A percentile compares a stretch with the other conserved stretches of the same genome.
Evolutionary conservation across 2,113 vertebrate genomes (phyloP).

Genomic region (Ia io): DNA sequence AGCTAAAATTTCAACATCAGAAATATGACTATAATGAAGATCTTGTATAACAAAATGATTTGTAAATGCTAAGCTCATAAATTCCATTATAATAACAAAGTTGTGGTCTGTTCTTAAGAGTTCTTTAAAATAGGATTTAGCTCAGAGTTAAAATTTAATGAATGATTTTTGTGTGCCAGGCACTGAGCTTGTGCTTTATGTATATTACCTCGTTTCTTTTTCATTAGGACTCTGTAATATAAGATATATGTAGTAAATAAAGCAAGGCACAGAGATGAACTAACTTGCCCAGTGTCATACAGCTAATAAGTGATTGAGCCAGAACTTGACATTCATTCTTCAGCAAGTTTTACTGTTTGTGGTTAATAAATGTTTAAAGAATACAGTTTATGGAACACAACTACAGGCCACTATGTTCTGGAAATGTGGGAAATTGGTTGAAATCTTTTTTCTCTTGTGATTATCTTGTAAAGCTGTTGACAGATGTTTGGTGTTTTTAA

Average conservation of each 20-base stretch:
- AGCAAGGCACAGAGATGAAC: neutral
- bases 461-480: neutral
- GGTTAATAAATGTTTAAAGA: neutral
- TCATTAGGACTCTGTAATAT: neutral
- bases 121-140: conserved; percentile 14
- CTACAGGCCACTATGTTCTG: conserved; percentile 24
- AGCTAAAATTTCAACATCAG: neutral
- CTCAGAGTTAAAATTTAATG: neutral
- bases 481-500: neutral
- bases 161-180: neutral
- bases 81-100: neutral
- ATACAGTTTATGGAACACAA: neutral
- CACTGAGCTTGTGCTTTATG: neutral
- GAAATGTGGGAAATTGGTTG: conserved; percentile 3
- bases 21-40: neutral
- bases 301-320: neutral
- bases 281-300: neutral
- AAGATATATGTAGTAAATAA: neutral
- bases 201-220: neutral
- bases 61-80: conserved; percentile 14
- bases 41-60: neutral
- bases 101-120: neutral
- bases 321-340: conserved; percentile 1
- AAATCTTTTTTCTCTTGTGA: conserved; percentile 33
- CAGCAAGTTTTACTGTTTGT: neutral